These are phyloP conservation scores for Gymnogyps californianus DNA, from an alignment of 2,113 vertebrate genomes.

Conservation along the genomic window DNA sequence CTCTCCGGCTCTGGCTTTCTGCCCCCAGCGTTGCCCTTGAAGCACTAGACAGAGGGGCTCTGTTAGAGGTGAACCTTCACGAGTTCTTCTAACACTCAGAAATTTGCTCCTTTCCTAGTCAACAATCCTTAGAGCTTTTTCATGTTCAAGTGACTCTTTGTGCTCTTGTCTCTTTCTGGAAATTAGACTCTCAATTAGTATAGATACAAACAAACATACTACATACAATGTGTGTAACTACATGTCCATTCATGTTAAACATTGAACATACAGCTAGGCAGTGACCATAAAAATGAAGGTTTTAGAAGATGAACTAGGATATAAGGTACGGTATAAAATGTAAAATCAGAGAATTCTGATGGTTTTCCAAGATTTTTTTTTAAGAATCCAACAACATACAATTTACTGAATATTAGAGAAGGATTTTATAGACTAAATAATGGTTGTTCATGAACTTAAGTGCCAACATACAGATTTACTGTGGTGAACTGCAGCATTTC, in stretches of 20 bases:
- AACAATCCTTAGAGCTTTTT: neutral
- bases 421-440: neutral
- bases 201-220: neutral
- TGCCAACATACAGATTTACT: neutral
- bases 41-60: neutral
- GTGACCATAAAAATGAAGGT: neutral
- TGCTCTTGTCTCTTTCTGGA: neutral
- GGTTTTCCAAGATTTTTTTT: neutral
- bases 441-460: neutral
- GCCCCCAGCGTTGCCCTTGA: neutral
- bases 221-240: neutral
- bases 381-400: neutral
- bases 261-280: neutral
- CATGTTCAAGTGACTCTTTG: neutral
- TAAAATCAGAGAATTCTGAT: neutral
- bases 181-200: neutral
- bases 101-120: neutral
- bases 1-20: neutral
- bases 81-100: neutral
- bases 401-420: neutral
- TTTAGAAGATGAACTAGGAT: neutral
- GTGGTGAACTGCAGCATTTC: conserved; percentile 5
- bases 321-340: neutral
- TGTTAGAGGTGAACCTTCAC: neutral
- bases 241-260: neutral